These are phyloP conservation scores for Prunella fulvescens DNA, from an alignment of 2,113 vertebrate species.

Conservation along the genomic window DNA sequence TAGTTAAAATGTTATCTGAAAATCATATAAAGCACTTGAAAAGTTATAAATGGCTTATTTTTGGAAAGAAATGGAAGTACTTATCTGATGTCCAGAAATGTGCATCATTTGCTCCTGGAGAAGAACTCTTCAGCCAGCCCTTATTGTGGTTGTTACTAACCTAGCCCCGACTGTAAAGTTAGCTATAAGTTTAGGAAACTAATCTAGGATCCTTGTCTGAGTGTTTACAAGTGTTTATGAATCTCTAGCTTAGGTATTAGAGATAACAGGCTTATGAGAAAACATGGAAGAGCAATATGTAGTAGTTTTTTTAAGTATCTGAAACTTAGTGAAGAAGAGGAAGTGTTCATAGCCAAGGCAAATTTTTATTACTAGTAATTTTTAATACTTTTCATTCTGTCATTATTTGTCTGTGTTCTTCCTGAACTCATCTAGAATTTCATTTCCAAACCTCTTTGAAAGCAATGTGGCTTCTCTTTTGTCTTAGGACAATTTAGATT, in stretches of 20 bases:
- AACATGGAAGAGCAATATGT: neutral
- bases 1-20: neutral
- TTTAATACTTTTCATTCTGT: neutral
- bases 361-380: neutral
- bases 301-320: neutral
- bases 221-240: neutral
- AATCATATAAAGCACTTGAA: neutral
- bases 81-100: neutral
- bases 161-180: neutral
- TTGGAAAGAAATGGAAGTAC: neutral
- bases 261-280: neutral
- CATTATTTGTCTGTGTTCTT: neutral
- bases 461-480: neutral
- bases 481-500: neutral
- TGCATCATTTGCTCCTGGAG: neutral
- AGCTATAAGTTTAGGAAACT: neutral
- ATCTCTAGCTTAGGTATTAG: neutral
- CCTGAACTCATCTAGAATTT: neutral
- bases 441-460: neutral
- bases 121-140: neutral
- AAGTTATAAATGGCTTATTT: neutral
- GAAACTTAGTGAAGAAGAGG: neutral
- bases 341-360: neutral
- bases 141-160: neutral
- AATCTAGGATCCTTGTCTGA: neutral